Base-by-base conservation (phyloP, 2,888 invertebrate genomes). In the Eupelmus urozonus region DNA sequence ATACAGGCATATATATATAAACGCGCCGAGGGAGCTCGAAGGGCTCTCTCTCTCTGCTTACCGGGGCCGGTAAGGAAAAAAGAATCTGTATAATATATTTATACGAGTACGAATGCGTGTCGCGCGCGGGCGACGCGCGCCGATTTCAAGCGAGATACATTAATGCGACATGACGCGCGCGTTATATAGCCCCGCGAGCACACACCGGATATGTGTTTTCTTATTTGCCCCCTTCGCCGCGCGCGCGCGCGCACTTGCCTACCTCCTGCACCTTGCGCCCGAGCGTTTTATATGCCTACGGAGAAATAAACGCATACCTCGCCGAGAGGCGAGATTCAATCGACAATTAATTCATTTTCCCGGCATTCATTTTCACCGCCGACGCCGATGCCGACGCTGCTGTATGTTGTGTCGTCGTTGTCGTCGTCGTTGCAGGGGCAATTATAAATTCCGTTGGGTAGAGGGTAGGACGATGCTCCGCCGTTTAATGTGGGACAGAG, bases 101-200 rank as follows among this genome's bases (percentile, higher is more conserved):
- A 51, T 65, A 59, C 25, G 45, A 27, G 29, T 60, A 27, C 82
- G 85, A 86, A 84, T 87, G 85, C 87, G 85, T 86, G 87, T 87
- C 86, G 86, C 85, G 81, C 51, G 60, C 57, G 51, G 42, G 86
- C 85, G 84, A 82, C 84, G 84, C 84, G 86, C 85, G 85, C 83
- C 85, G 88, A 88, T 88, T 87, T 87, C 82, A 84, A 83, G 80
- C 79, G 83, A 85, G 87, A 88, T 88, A 87, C 87, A 87, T 87
- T 87, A 87, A 88, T 87, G 87, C 86, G 81, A 84, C 84, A 84
- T 83, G 84, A 82, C 82, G 82, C 83, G 80, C 75, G n/a, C n/a
- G n/a, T 16, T 66, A 66, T 53, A 62, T 23, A 23, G 5, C 3
- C 29, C 16, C 20, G 27, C 7, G 16, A 34, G 18, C 29, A 49